phyloP scores from a whole-genome alignment of 1,140 invertebrate species.

The Sarcophaga bullata region DNA sequence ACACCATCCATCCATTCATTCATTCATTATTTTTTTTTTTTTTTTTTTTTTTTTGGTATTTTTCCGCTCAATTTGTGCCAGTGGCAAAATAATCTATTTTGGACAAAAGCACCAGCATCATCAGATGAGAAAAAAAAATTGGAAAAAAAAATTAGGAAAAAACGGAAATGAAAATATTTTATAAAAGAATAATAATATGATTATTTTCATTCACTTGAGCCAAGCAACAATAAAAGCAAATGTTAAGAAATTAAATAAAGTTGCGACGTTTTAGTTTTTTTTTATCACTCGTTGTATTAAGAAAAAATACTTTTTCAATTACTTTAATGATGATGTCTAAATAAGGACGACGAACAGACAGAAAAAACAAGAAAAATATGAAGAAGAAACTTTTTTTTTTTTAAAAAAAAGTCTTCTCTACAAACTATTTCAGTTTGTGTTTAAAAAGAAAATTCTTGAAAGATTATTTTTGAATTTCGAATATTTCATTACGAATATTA shows the following conservation, averaged over 20 bases:
- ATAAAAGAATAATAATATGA: background rate
- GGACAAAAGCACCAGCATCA: background rate
- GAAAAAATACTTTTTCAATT: background rate
- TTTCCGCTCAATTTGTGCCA: slow-evolving; percentile 13
- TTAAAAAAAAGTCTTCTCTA: no score
- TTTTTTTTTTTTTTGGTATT: background rate
- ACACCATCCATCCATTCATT: background rate
- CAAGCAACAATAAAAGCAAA: background rate
- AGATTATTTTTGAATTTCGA: no score
- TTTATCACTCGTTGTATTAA: no score
- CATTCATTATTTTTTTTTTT: background rate
- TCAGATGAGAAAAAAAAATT: no score
- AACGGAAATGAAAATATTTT: background rate
- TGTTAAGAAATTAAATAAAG: slow-evolving; percentile 6
- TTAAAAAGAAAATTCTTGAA: no score
- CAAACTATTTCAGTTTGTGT: no score
- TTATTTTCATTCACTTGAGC: slow-evolving; percentile 14
- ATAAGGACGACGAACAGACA: no score
- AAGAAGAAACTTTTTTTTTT: no score
- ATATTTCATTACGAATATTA: no score
- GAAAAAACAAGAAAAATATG: no score
- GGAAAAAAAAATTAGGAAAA: no score
- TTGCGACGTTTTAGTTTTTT: background rate
- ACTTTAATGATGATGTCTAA: background rate
- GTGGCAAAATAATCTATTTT: background rate